Conservation (phyloP, 2,888 invertebrate genomes). For the Acheta domesticus region DNA sequence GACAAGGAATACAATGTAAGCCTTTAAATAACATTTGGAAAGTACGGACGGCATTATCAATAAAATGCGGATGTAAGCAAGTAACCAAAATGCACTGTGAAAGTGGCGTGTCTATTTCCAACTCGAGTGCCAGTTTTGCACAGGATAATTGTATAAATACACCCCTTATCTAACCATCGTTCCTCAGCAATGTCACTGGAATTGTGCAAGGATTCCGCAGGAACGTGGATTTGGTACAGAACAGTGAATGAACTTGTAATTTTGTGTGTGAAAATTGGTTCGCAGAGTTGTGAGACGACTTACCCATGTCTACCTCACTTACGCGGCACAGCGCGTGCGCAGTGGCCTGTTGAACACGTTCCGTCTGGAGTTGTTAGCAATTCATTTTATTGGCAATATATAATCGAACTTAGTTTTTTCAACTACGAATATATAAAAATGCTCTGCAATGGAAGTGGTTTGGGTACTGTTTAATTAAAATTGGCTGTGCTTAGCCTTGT, state of each 20-base stretch:
- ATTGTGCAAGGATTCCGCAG: slow-evolving; percentile 36
- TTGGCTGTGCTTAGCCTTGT: neutral
- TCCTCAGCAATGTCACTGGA: slow-evolving; percentile 32
- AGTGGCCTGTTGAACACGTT: slow-evolving; percentile 34
- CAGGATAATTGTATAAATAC: slow-evolving; percentile 36
- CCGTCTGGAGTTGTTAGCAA: slow-evolving; percentile 24
- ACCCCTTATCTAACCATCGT: slow-evolving; percentile 34
- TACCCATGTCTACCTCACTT: slow-evolving; percentile 41
- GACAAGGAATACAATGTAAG: slow-evolving; percentile 98
- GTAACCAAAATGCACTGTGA: slow-evolving; percentile 38
- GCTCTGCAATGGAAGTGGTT: no score
- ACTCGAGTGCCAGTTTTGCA: slow-evolving; percentile 37
- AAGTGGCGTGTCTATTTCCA: slow-evolving; percentile 39
- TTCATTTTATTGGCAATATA: no score
- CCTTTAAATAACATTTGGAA: slow-evolving; percentile 41
- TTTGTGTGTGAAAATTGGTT: slow-evolving; percentile 41
- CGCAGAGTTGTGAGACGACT: slow-evolving; percentile 42
- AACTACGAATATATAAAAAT: no score
- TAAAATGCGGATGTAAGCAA: slow-evolving; percentile 52
- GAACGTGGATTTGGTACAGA: slow-evolving; percentile 34
- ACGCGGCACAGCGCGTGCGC: slow-evolving; percentile 43
- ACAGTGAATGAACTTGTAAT: slow-evolving; percentile 36
- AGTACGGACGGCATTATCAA: slow-evolving; percentile 41
- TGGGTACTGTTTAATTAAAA: neutral
- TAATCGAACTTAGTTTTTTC: no score